Conservation (phyloP, 2,113 vertebrate species). For the Melanerpes formicivorus region DNA sequence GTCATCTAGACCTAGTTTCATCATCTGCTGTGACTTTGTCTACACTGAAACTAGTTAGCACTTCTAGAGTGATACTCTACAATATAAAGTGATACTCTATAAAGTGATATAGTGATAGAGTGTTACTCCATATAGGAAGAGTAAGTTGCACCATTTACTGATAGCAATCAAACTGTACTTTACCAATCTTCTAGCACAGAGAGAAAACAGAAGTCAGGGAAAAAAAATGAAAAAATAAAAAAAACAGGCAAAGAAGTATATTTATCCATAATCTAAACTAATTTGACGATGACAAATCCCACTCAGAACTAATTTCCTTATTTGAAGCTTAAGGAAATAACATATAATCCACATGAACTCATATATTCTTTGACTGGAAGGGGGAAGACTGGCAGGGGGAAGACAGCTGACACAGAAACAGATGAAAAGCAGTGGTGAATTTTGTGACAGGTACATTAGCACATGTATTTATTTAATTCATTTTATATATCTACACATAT, state of each 20-base stretch:
- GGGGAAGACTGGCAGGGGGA: neutral
- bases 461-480: no score
- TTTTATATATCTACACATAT: neutral
- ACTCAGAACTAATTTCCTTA: conserved; percentile 1
- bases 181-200: neutral
- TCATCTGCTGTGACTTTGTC: neutral
- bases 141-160: neutral
- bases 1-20: neutral
- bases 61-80: neutral
- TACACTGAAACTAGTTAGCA: neutral
- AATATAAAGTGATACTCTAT: neutral
- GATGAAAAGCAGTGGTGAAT: neutral
- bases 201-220: neutral
- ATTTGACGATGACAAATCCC: neutral
- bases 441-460: neutral
- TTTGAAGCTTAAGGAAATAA: conserved; percentile 19
- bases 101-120: neutral
- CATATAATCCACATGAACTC: neutral
- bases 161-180: neutral
- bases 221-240: neutral
- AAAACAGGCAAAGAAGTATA: neutral
- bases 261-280: neutral
- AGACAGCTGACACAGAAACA: neutral
- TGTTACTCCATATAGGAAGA: neutral
- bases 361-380: neutral